Conservation (phyloP, 1,140 invertebrate genomes). For the Maconellicoccus hirsutus region DNA sequence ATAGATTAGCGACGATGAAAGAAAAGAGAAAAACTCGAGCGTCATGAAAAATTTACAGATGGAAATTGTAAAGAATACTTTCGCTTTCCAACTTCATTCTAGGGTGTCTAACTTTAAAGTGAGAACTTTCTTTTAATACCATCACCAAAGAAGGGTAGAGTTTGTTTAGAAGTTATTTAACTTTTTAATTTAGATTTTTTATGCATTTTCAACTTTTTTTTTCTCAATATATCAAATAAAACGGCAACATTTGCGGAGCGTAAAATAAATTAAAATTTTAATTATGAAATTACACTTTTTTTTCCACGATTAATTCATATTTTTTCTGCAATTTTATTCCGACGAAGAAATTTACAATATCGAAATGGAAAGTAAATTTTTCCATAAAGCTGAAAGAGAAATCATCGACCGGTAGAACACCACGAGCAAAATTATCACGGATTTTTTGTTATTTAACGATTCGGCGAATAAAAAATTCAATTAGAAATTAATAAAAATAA, state of each 20-base stretch:
- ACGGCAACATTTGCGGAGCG: background rate
- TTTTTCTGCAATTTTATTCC: no score
- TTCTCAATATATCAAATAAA: background rate
- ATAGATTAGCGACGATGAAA: background rate
- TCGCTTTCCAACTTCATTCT: slow-evolving; percentile 8
- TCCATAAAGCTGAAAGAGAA: no score
- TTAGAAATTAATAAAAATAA: no score
- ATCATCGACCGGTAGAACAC: no score
- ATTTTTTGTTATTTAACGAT: no score
- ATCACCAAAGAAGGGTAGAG: background rate
- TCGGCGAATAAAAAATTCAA: no score
- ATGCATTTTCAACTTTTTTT: background rate
- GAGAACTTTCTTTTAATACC: slow-evolving; percentile 5
- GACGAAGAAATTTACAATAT: no score
- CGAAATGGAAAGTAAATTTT: no score
- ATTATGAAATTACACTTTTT: background rate
- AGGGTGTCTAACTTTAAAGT: background rate
- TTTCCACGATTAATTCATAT: no score
- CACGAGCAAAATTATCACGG: no score
- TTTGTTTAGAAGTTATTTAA: slow-evolving; percentile 10
- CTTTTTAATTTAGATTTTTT: slow-evolving; percentile 5
- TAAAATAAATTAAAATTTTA: background rate
- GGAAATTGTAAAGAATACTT: slow-evolving; percentile 9
- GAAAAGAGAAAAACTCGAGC: background rate
- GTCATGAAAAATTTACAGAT: slow-evolving; percentile 9